Evolutionary conservation across 2,797 vertebrate species (phyloP).

Genomic region (Amblyopsis hoosieri): DNA sequence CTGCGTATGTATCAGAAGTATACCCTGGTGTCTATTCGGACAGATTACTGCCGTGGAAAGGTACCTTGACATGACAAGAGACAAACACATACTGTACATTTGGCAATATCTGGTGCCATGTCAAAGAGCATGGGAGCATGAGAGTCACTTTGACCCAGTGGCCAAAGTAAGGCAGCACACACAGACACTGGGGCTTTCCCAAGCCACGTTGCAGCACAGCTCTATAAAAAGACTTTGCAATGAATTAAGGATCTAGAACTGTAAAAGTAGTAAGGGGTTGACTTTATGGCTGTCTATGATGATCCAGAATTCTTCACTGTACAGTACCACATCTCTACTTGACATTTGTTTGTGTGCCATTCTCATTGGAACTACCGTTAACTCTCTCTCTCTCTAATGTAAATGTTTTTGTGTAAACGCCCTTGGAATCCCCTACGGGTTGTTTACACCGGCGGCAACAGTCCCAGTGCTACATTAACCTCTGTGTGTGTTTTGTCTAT

Average conservation of each 20-base stretch:
- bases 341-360: conserved; percentile 4
- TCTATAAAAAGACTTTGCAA: conserved; percentile 57
- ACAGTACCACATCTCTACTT: background rate
- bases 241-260: conserved; percentile 25
- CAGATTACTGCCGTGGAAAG: conserved; percentile 5
- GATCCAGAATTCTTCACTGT: background rate
- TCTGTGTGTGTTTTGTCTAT: background rate
- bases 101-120: conserved; percentile 53
- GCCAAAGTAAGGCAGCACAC: conserved; percentile 49
- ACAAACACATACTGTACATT: conserved; percentile 42
- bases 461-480: background rate
- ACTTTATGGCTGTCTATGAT: conserved; percentile 33
- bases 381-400: background rate
- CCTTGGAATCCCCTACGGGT: too few relatives aligned
- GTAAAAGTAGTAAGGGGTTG: conserved; percentile 20
- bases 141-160: conserved; percentile 66
- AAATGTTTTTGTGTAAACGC: background rate
- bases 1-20: background rate
- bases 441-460: too few relatives aligned
- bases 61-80: conserved; percentile 18
- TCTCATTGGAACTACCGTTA: conserved; percentile 1
- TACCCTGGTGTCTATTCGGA: background rate
- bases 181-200: conserved; percentile 70
- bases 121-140: conserved; percentile 79
- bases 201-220: conserved; percentile 41